phyloP scores from a whole-genome alignment of 1,140 invertebrate genomes.

The Drosophila eugracilis region DNA sequence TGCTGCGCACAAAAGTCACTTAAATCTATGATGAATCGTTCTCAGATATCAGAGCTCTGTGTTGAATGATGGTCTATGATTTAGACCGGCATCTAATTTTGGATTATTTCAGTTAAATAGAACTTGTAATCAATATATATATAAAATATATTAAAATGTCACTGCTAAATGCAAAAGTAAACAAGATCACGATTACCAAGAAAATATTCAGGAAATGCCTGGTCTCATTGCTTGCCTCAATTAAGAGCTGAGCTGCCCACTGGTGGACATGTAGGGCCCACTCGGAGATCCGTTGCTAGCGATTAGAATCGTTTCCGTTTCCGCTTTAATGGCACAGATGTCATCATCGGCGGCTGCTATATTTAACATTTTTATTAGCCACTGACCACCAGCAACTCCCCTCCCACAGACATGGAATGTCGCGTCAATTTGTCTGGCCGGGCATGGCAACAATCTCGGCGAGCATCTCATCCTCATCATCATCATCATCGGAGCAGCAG shows the following conservation, averaged over 20 bases:
- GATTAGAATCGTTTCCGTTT: constrained; percentile 77
- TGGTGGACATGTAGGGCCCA: constrained; percentile 24
- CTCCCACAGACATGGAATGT: constrained; percentile 61
- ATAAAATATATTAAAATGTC: no score
- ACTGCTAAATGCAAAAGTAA: neutral
- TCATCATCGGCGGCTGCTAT: constrained; percentile 55
- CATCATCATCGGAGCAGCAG: constrained; percentile 38
- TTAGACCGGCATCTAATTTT: no score
- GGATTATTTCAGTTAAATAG: no score
- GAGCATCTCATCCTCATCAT: constrained; percentile 34
- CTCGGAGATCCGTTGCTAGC: constrained; percentile 50
- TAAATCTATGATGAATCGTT: constrained; percentile 19
- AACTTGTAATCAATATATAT: no score
- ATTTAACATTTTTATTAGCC: constrained; percentile 66
- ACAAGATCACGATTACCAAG: constrained; percentile 24
- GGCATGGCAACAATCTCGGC: constrained; percentile 68
- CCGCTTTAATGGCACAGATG: constrained; percentile 40
- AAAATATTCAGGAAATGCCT: constrained; percentile 6
- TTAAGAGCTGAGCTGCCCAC: constrained; percentile 15
- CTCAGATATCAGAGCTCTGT: no score
- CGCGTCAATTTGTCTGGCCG: constrained; percentile 79
- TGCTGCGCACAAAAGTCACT: constrained; percentile 35
- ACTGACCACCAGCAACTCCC: constrained; percentile 11
- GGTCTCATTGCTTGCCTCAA: no score
- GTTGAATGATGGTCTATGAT: no score